Evolutionary conservation across 2,888 invertebrate genomes (phyloP), one percentile per base, ranked within the genome.

Genomic region (Metallyticus violacea): DNA sequence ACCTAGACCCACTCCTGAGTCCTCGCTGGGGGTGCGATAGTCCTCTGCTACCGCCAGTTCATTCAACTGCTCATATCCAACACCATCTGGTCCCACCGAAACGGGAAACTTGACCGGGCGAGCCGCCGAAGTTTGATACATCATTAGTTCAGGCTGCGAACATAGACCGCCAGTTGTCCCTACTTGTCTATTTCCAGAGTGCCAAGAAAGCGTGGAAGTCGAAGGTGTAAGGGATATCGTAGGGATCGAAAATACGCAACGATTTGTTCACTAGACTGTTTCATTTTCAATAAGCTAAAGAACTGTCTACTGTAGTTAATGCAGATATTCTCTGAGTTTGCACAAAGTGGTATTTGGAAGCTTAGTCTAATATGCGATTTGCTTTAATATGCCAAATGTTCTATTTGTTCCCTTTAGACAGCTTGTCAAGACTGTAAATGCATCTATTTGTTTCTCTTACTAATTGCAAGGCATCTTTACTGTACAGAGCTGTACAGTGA

Each of bases 1-100:
- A 92, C 96, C 96, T 93, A 97, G 95, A 92, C 98, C 97, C 92
- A 98, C 95, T 91, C 98, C 98, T 93, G 97, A 97, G 95, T 98
- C 98, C 93, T 98, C 98, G 92, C 97, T 97, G 90, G 97, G 97
- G 91, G 97, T 97, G 92, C 96, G 95, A 88, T 90, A 90, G 87
- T 90, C 90, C 87, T 91, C 90, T 22, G 40, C 40, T 15, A 22
- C 40, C 40, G 40, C 40, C 76, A 88, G 86, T 88, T 90, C 90
- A 79, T 87, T 87, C 87, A 86, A 88, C 81, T 86, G 86, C 40
- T 88, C 88, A 30, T 83, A 86, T 86, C 77, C 80, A 86, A 83
- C 87, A 88, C 26, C 86, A 77, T 84, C 88, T 30, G 40, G 40
- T 62, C 86, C 87, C 9, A 87, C 83, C 62, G 85, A 83, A 77